Percentiles rank a stretch among this genome's conserved stretches.
These are phyloP conservation scores for Probosciger aterrimus DNA, from an alignment of 2,113 vertebrate genomes.

Conservation along the genomic window DNA sequence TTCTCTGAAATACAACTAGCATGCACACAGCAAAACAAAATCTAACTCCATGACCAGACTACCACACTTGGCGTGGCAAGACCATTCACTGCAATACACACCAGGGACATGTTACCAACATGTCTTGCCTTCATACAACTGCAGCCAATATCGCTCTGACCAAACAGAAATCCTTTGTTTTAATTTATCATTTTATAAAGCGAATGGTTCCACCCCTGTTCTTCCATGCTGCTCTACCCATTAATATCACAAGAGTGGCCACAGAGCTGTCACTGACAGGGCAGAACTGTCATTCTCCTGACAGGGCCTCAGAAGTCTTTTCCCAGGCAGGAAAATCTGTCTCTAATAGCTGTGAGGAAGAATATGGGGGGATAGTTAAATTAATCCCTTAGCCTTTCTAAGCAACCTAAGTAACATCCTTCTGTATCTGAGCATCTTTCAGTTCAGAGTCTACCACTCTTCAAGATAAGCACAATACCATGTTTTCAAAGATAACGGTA, in stretches of 20 bases:
- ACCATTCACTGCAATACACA: not conserved
- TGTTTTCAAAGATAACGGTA: not conserved
- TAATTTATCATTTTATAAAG: not conserved
- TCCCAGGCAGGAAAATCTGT: not conserved
- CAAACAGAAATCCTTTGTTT: not conserved
- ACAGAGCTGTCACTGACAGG: not conserved
- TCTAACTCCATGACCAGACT: not conserved
- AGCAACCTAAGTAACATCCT: not conserved
- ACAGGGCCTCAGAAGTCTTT: not conserved
- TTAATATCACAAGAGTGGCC: not conserved
- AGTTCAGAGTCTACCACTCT: not conserved
- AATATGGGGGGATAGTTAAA: not conserved
- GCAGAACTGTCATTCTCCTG: not conserved
- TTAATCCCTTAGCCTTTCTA: slow-evolving; percentile 22
- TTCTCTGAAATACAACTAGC: not conserved
- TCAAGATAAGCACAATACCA: fast-evolving
- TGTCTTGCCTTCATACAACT: not conserved
- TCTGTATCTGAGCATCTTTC: not conserved
- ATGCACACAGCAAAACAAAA: not conserved
- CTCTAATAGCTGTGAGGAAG: not conserved
- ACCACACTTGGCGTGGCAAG: not conserved
- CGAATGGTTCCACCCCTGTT: not conserved
- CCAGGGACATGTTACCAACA: not conserved
- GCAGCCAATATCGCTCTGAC: not conserved
- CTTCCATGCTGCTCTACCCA: not conserved